These are phyloP conservation scores for Centropus unirufus DNA, from an alignment of 2,113 vertebrate genomes.

Conservation along the genomic window DNA sequence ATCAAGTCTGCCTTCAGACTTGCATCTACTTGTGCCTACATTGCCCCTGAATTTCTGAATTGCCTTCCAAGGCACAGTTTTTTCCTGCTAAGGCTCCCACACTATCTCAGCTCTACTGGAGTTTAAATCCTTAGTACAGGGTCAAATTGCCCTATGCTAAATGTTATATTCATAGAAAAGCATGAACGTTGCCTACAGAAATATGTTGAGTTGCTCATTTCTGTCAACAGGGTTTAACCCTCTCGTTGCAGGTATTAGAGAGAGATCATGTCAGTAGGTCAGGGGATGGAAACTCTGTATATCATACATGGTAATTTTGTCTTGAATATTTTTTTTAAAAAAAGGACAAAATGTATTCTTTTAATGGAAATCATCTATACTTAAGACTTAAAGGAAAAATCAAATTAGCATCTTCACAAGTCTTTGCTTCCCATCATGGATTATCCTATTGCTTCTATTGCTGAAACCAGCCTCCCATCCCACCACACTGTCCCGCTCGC, in stretches of 20 bases:
- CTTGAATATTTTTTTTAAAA: not conserved
- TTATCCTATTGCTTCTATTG: not conserved
- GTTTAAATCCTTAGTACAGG: not conserved
- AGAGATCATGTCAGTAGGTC: accelerated
- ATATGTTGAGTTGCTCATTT: not conserved
- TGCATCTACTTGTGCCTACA: not conserved
- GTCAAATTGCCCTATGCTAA: not conserved
- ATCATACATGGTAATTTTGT: not conserved
- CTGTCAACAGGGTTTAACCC: not conserved
- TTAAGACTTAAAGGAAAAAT: not conserved
- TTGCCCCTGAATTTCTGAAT: not conserved
- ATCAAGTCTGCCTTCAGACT: not conserved
- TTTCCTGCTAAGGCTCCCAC: not conserved
- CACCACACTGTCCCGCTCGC: accelerated
- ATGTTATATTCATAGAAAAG: not conserved
- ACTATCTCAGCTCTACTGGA: not conserved
- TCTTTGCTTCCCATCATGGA: not conserved
- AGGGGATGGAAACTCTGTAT: not conserved
- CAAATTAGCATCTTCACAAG: not conserved
- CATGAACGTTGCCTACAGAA: not conserved
- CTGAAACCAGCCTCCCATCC: not conserved
- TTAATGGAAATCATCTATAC: not conserved
- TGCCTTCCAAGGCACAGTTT: not conserved
- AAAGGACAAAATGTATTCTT: not conserved
- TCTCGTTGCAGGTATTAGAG: not conserved